Evolutionary conservation across 1,140 invertebrate species (phyloP), one percentile per base, ranked within the genome.

Genomic region (Sminthurinus signatus): DNA sequence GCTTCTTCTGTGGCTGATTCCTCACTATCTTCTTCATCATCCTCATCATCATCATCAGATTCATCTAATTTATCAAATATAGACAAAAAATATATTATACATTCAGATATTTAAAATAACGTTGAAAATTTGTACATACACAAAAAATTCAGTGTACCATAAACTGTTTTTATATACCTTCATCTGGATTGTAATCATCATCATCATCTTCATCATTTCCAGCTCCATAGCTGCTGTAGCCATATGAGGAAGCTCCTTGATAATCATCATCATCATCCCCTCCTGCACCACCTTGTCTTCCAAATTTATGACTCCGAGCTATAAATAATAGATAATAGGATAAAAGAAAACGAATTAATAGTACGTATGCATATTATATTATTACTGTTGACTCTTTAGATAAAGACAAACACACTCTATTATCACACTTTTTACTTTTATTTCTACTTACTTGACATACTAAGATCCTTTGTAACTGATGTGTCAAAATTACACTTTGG

Each of bases 401-500:
- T n/a, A n/a, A n/a, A n/a, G n/a, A n/a, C n/a, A n/a, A n/a, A n/a
- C n/a, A n/a, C n/a, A n/a, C n/a, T n/a, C n/a, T n/a, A n/a, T n/a
- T n/a, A n/a, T n/a, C n/a, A n/a, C n/a, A n/a, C n/a, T n/a, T n/a
- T n/a, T n/a, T n/a, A n/a, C n/a, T n/a, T n/a, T n/a, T n/a, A n/a
- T n/a, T n/a, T n/a, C n/a, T 54, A 60, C 84, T 84, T 79, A 93
- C 90, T 94, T 32, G 93, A 96, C 87, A 98, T 93, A 79, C 88
- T 91, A 69, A 96, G 83, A 78, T 96, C 92, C 75, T 94, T 94
- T 1, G 93, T 96, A 75, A 92, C 85, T 0, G 88, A 86, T 14
- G 93, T 94, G 48, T 93, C 87, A 78, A 87, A 93, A 52, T 86
- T 83, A 81, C 95, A 98, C 78, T 96, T 95, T 14, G 95, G 95